These are phyloP conservation scores for Drosophila lutescens DNA, from an alignment of 2,888 invertebrate species.

Conservation along the genomic window DNA sequence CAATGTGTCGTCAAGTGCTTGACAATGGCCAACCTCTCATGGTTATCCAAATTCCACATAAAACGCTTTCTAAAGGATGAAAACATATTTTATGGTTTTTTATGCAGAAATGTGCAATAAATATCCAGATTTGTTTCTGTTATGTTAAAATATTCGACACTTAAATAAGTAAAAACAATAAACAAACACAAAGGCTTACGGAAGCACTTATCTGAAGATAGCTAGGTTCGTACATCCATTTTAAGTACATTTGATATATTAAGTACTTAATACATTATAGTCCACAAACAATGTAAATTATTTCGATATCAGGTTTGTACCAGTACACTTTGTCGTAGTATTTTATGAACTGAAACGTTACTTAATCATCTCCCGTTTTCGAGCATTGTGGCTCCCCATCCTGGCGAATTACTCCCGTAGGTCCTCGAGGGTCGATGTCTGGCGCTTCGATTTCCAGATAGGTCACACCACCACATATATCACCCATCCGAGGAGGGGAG, in stretches of 20 bases:
- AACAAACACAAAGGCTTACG: too few species aligned
- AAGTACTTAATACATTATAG: too few species aligned
- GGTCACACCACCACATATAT: constrained; percentile 35
- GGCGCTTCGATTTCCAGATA: constrained; percentile 30
- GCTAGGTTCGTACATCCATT: too few species aligned
- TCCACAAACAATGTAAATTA: not conserved
- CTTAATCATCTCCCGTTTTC: constrained; percentile 7
- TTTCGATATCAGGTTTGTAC: not conserved
- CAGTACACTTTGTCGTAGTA: not conserved
- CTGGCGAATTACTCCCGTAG: constrained; percentile 1
- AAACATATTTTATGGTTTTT: not conserved
- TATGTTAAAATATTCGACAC: too few species aligned
- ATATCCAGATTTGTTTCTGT: too few species aligned
- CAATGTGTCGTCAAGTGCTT: constrained; percentile 51
- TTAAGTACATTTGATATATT: not conserved
- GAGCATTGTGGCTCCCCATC: not conserved
- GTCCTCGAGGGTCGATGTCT: constrained; percentile 13
- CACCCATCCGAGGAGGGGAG: constrained; percentile 25
- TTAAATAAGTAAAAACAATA: too few species aligned
- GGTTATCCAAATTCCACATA: not conserved
- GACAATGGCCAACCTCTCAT: constrained; percentile 8
- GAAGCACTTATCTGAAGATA: too few species aligned
- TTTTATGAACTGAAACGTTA: not conserved
- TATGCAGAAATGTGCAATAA: not conserved
- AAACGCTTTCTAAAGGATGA: not conserved